Base-by-base conservation (phyloP, 2,113 vertebrate species). In the Empidonax traillii region DNA sequence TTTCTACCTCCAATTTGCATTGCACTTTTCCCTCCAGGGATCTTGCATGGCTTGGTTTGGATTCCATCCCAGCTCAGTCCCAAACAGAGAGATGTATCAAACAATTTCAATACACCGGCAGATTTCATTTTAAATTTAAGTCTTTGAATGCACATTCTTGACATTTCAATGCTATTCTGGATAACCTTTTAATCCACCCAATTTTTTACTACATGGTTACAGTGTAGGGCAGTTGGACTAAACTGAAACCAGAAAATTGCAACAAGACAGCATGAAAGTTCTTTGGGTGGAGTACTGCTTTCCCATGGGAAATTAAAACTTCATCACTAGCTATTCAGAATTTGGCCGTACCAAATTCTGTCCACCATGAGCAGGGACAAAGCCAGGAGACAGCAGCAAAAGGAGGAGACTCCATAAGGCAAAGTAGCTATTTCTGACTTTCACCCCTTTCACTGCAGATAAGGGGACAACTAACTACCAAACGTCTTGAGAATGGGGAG, bases 11-110 rank as follows among this genome's bases (percentile, higher is more conserved):
- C 49, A 81, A 92, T 95, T 87, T 95, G 83, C 94, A 93, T 85
- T 90, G 86, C 77, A 55, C 86, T 96, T 89, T 71, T 90, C 80
- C 88, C 93, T 93, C 84, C 80, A 80, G 90, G 80, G 94, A 95
- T 87, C 62, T 85, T 22, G 4, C 71, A 79, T 68, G 59, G 80
- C 93, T 95, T 96, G 66, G 67, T 83, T 95, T 96, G 96, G 96
- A 94, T 92, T 75, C 53, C 31, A 73, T 92, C 94, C 94, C 92
- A 92, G 93, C 41, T 92, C 67, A 89, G 80, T 73, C 83, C 61
- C 9, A 2, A 96, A 92, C 35, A 86, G 49, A 81, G 82, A 88
- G 52, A 90, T 39, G n/a, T 49, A 96, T 75, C 88, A 89, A 92
- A 90, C 43, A 71, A 81, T 75, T 92, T 77, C 82, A 92, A 44